A percentile compares a stretch with the other conserved stretches of the same genome.
Evolutionary conservation across 2,888 invertebrate genomes (phyloP).

Genomic region (Seira musarum): DNA sequence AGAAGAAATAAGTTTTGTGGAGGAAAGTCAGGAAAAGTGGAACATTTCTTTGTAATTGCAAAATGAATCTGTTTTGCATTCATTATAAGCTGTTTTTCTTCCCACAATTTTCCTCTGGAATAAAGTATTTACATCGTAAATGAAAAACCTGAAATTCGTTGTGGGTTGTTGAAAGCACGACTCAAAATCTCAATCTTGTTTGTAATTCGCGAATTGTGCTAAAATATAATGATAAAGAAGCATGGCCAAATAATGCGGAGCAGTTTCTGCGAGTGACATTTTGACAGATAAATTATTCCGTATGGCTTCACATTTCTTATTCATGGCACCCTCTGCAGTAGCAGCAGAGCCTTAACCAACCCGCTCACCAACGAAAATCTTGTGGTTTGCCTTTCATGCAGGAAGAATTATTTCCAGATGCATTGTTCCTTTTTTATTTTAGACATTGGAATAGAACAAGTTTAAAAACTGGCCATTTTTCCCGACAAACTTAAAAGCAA

Average conservation of each 20-base stretch:
- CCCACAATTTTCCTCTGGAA: background rate
- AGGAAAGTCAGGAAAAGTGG: too few species aligned
- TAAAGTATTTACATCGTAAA: background rate
- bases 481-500: too few species aligned
- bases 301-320: slow-evolving; percentile 55
- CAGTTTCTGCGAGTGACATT: slow-evolving; percentile 47
- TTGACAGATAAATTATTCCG: slow-evolving; percentile 63
- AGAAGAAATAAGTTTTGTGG: background rate
- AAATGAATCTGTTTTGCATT: slow-evolving; percentile 7
- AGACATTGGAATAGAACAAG: too few species aligned
- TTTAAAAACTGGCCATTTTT: too few species aligned
- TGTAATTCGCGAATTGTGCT: too few species aligned
- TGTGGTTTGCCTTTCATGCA: too few species aligned
- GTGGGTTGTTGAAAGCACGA: background rate
- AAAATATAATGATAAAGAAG: too few species aligned
- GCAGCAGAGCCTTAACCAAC: background rate
- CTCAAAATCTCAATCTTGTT: too few species aligned
- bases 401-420: too few species aligned
- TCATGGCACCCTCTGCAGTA: slow-evolving; percentile 24
- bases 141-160: slow-evolving; percentile 1
- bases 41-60: background rate
- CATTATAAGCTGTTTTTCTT: background rate
- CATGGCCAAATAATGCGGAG: background rate
- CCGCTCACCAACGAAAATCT: too few species aligned
- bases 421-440: too few species aligned